Conservation (phyloP, 2,797 vertebrate genomes). For the Phoebastria nigripes region DNA sequence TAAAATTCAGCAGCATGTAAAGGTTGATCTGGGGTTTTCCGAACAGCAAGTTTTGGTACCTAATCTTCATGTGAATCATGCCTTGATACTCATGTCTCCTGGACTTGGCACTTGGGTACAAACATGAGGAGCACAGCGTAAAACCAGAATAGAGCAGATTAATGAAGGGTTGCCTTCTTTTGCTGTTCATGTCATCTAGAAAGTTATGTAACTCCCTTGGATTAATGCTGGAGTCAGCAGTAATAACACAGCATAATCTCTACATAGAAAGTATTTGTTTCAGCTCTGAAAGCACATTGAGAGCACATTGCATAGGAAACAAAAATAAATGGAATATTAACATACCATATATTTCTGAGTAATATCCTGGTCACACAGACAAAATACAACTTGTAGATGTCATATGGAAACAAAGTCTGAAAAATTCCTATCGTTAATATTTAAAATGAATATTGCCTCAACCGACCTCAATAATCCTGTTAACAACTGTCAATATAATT, state of each 20-base stretch:
- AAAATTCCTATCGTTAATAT: neutral
- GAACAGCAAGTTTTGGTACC: neutral
- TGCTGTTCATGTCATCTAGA: neutral
- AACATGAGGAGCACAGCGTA: accelerated
- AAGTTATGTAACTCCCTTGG: neutral
- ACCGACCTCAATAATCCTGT: neutral
- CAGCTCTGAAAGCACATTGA: neutral
- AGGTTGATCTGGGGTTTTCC: neutral
- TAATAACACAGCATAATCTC: neutral
- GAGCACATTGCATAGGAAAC: neutral
- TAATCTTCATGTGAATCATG: neutral
- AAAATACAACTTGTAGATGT: neutral
- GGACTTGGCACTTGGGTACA: neutral
- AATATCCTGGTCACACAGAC: neutral
- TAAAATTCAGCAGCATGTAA: neutral
- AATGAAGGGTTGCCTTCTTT: neutral
- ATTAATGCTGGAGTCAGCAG: neutral
- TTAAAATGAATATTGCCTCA: neutral
- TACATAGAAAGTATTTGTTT: neutral
- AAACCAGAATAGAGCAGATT: neutral
- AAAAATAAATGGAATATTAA: neutral
- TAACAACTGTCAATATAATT: neutral
- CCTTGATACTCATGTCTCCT: neutral
- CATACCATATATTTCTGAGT: neutral
- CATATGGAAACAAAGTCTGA: neutral